These are phyloP conservation scores for Peucedramus taeniatus DNA, from an alignment of 2,113 vertebrate species.

Conservation along the genomic window DNA sequence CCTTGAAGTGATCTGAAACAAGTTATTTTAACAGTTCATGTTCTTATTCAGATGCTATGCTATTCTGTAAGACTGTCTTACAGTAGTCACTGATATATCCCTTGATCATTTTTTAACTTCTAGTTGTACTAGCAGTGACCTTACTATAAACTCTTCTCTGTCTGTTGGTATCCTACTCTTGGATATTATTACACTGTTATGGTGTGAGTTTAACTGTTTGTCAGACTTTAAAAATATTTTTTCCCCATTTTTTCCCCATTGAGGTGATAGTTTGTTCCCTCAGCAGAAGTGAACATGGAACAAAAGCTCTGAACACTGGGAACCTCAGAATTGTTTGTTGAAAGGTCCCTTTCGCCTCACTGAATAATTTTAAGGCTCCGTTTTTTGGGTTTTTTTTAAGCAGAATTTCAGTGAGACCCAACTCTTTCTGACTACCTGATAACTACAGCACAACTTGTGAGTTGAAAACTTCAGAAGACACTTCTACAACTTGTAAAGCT, in stretches of 20 bases:
- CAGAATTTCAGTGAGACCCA: neutral
- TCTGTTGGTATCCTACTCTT: neutral
- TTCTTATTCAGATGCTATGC: neutral
- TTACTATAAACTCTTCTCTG: neutral
- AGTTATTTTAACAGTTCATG: neutral
- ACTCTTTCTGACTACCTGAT: neutral
- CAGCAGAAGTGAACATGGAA: neutral
- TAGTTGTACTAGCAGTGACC: neutral
- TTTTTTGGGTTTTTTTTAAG: neutral
- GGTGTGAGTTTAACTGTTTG: neutral
- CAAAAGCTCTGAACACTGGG: neutral
- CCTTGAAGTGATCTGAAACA: neutral
- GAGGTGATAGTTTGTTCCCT: neutral
- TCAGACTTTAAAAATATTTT: neutral
- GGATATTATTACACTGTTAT: neutral
- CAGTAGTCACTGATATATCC: neutral
- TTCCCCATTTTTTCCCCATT: accelerated
- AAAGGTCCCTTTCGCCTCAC: neutral
- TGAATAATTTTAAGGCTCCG: neutral
- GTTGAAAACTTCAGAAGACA: neutral
- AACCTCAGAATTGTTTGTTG: neutral
- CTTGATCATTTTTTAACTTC: neutral
- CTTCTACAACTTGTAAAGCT: neutral
- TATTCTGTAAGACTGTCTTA: neutral
- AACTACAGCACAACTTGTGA: neutral